Base-by-base conservation (phyloP, 2,888 invertebrate species). In the Pomacea canaliculata region DNA sequence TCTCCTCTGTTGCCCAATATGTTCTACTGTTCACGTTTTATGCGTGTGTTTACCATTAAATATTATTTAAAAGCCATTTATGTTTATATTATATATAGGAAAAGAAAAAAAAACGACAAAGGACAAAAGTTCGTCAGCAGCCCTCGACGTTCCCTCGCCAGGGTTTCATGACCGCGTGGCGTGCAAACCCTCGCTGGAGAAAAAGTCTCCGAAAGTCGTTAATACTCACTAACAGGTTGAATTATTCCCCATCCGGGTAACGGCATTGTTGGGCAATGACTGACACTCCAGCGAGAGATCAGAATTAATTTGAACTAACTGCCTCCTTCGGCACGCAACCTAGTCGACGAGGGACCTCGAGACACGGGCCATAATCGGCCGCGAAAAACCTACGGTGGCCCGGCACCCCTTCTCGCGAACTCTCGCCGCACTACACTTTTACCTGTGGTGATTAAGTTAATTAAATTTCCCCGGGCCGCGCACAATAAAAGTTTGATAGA, bases 231-330 rank as follows among this genome's bases (percentile, higher is more conserved):
- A 73, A 73, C 73, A 73, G 73, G 73, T 69, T 73, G 69, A 73
- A 73, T 73, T 73, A 73, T 73, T 73, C 59, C 73, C 73, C 73
- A 68, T 60, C 73, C 73, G 73, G 73, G 59, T 67, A 27, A 56
- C 37, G 37, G 46, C 62, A 73, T 73, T 73, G 73, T 73, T 27
- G 68, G 48, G 27, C 60, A 62, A 68, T 77, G 79, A 79, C 71
- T 75, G 79, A 79, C 79, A 79, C 68, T 77, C 66, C 23, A 68
- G 79, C 77, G 76, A 77, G 71, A 77, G 74, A 75, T 72, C 59
- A 72, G 74, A 75, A 79, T 79, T 77, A 77, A 79, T 71, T 71
- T 48, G 60, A 66, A 73, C 77, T 79, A 79, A 79, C 75, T 76
- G 75, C 77, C 67, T 56, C 46, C 16, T 60, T 65, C 67, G 59